Conservation (phyloP, 2,797 vertebrate genomes). For the Garrulus glandarius region DNA sequence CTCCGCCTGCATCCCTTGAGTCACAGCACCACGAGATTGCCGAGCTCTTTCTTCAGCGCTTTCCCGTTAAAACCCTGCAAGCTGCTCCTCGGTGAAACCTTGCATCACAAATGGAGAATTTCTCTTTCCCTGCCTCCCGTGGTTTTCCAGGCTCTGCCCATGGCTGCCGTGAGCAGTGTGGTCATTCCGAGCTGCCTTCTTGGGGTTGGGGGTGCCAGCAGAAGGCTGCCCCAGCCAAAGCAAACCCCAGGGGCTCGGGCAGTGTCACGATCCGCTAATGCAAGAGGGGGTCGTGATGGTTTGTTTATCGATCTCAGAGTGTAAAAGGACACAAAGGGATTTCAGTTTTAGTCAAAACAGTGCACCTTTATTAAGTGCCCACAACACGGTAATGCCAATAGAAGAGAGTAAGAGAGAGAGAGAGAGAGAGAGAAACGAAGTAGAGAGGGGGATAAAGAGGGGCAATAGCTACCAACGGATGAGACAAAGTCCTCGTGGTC, state of each 20-base stretch:
- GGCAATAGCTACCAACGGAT: too few relatives aligned
- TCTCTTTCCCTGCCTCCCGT: neutral
- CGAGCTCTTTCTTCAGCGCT: neutral
- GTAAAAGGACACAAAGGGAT: too few relatives aligned
- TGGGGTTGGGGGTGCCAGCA: neutral
- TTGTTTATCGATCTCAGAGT: too few relatives aligned
- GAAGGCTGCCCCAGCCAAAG: neutral
- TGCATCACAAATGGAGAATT: neutral
- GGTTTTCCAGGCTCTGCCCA: neutral
- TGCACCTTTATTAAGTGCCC: too few relatives aligned
- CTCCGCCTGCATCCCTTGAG: neutral
- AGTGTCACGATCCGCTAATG: too few relatives aligned
- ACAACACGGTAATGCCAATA: too few relatives aligned
- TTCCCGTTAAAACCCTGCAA: neutral
- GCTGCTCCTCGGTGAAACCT: neutral
- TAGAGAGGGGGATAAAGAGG: too few relatives aligned
- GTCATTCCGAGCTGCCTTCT: neutral
- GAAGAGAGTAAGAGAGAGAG: too few relatives aligned
- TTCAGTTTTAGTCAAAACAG: too few relatives aligned
- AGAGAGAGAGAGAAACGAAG: too few relatives aligned
- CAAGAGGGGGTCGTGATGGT: too few relatives aligned
- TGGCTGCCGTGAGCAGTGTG: accelerated
- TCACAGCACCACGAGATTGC: neutral
- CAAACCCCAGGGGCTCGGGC: accelerated
- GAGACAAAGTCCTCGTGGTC: too few relatives aligned